Percentiles rank a stretch among this genome's conserved stretches.
These are phyloP conservation scores for Sorex maritimensis DNA, from an alignment of 2,797 vertebrate species.

Conservation along the genomic window DNA sequence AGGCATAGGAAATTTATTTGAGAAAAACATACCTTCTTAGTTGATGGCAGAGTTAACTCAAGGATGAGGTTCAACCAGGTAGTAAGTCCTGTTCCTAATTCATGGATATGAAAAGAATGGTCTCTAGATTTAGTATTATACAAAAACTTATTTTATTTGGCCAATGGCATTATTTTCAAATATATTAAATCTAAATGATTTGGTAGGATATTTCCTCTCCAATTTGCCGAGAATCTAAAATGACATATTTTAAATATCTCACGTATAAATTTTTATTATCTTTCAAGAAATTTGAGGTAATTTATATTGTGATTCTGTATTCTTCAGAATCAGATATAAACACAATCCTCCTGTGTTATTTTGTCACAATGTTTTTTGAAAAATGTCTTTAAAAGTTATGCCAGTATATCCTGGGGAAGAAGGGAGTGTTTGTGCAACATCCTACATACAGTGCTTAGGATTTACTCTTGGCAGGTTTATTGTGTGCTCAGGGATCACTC, in stretches of 20 bases:
- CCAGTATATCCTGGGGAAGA: slow-evolving; percentile 28
- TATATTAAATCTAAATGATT: slow-evolving; percentile 25
- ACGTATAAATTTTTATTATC: slow-evolving; percentile 6
- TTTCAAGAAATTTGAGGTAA: background rate
- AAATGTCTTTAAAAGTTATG: slow-evolving; percentile 9
- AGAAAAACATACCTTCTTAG: background rate
- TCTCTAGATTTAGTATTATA: background rate
- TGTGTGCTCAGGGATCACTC: no score
- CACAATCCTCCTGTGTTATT: slow-evolving; percentile 46
- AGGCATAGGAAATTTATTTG: slow-evolving; percentile 46
- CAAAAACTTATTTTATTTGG: slow-evolving; percentile 32
- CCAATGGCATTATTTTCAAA: slow-evolving; percentile 19
- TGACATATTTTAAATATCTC: background rate
- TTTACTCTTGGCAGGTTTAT: no score
- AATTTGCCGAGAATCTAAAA: slow-evolving; percentile 1
- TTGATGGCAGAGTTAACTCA: background rate
- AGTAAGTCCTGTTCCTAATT: slow-evolving; percentile 41
- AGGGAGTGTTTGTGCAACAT: no score
- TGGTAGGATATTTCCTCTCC: background rate
- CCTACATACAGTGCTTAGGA: no score
- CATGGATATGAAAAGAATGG: background rate
- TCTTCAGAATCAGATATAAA: slow-evolving; percentile 7
- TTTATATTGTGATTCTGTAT: background rate
- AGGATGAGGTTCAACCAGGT: slow-evolving; percentile 44
- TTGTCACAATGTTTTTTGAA: background rate